Evolutionary conservation across 1,140 invertebrate species (phyloP), one percentile per base, ranked within the genome.

Genomic region (Chrysopa pallens): DNA sequence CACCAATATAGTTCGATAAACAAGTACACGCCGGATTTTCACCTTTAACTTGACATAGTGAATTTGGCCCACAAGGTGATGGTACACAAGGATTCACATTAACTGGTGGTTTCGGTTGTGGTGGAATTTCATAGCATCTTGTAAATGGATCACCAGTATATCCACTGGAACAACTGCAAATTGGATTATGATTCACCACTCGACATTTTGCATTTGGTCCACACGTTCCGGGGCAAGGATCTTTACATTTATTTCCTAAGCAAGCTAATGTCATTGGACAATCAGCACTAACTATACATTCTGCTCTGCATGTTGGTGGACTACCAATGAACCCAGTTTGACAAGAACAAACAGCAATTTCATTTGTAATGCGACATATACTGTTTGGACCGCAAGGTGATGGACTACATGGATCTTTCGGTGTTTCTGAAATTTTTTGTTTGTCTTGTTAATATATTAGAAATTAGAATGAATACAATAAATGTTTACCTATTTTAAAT

Each of bases 151-250:
- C 66, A 13, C 80, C 80, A 40, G 66, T 69, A 50, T 72, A 80
- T 29, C 74, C 73, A 15, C 57, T 42, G 44, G 66, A 59, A 53
- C 78, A 83, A 38, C 62, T 64, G 51, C 80, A 84, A 39, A 78
- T 78, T 12, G 84, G 78, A 23, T 76, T 68, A 57, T 86, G 81
- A 50, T 83, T 83, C 4, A 78, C 67, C 1, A 84, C 79, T 57
- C 73, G 69, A 52, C 83, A 85, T 17, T 74, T 59, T 2, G 83
- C 80, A 54, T 76, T 76, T 13, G 69, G 61, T 17, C 79, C 83
- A 59, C 84, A 88, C 4, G 76, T 74, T 43, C 76, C 77, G 8
- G 69, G 67, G 52, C 80, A 84, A 8, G 80, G 80, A 60, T 85
- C 73, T 42, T 62, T 57, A 51, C 79, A 82, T 63, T 77, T 79